A percentile compares a stretch with the other conserved stretches of the same genome.
Conservation (phyloP, 2,888 invertebrate genomes). For the Harpalus rufipes region DNA sequence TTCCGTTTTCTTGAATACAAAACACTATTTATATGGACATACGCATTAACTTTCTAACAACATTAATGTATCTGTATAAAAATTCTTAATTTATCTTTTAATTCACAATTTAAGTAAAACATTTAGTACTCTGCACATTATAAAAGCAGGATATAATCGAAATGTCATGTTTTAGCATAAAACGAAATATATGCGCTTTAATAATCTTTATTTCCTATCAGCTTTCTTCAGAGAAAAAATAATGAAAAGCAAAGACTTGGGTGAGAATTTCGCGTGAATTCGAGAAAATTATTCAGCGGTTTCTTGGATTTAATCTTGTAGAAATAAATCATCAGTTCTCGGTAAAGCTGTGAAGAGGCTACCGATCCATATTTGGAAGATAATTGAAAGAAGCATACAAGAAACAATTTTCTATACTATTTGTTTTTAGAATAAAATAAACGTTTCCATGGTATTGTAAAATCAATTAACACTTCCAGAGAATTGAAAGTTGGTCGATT, state of each 20-base stretch:
- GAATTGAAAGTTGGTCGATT: constrained; percentile 1
- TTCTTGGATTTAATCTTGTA: neutral
- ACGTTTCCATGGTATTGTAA: neutral
- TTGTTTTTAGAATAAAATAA: neutral
- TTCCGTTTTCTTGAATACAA: neutral
- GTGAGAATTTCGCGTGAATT: neutral
- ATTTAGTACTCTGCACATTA: neutral
- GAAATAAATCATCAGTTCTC: neutral
- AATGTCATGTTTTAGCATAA: constrained; percentile 4
- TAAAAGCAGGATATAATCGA: neutral
- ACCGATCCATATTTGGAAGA: neutral
- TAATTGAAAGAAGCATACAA: neutral
- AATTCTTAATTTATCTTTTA: constrained; percentile 19
- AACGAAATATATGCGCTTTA: neutral
- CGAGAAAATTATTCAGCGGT: neutral
- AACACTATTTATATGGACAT: too few relatives aligned
- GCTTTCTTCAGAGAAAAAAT: too few relatives aligned
- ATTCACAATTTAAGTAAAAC: constrained; percentile 6
- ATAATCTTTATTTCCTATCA: neutral
- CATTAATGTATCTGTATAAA: neutral
- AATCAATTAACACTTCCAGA: neutral
- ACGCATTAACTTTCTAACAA: neutral
- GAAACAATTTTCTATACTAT: neutral
- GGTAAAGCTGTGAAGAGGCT: neutral
- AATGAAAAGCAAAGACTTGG: neutral